Base-by-base conservation (phyloP, 2,888 invertebrate species). In the Oscheius sp. region DNA sequence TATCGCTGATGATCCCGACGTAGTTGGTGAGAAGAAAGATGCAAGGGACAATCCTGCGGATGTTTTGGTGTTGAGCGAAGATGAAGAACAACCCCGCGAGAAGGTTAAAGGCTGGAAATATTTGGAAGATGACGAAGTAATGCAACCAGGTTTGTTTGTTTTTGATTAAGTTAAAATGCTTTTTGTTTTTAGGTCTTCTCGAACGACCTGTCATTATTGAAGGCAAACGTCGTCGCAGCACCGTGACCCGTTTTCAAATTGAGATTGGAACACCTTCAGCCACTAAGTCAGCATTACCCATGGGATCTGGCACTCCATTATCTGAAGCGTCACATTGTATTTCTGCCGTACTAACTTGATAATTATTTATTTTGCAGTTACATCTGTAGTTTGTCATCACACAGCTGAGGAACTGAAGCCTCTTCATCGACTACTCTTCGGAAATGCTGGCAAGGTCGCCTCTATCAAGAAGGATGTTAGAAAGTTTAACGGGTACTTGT, bases 181-280 rank as follows among this genome's bases (percentile, higher is more conserved):
- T 35, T 3, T 35, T 35, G 27, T 29, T 58, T 63, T 25, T 27
- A 63, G 63, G 43, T 3, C 43, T 45, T n/a, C 41, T 63, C 9
- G 63, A 63, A 23, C 49, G 25, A 23, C 66, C 66, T 16, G 27
- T 66, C n/a, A 45, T 49, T 13, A 46, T 66, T 23, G 66, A 66
- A 23, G 66, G 66, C 6, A 66, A 66, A 21, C 49, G 66, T 29
- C n/a, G 25, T 18, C 49, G 66, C 16, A 12, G 7, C 18, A 52
- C 25, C 2, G 25, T 46, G 0, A 12, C n/a, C 9, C 16, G 12
- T 6, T 35, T 35, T 6, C 9, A 6, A 35, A 52, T 41, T 7
- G 29, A 41, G 16, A 25, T n/a, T 18, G 21, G 2, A 27, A n/a
- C 66, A 23, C 52, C 66, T 27, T 29, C 27, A 29, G 25, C 35